These are phyloP conservation scores for Dynastes hyllus DNA, from an alignment of 2,888 invertebrate species.

Conservation along the genomic window DNA sequence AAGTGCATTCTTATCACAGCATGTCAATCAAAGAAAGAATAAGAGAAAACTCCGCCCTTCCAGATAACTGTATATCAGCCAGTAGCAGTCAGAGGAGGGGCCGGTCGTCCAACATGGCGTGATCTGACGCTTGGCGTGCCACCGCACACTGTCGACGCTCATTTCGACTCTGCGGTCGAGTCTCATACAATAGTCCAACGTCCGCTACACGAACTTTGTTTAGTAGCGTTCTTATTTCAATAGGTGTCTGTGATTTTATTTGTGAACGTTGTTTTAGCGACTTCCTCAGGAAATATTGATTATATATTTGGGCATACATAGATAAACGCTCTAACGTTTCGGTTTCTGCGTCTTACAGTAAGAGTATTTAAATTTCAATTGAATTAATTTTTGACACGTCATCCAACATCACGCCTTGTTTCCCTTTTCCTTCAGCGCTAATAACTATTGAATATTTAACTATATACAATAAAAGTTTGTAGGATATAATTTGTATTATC, in stretches of 20 bases:
- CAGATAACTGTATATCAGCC: slow-evolving; percentile 58
- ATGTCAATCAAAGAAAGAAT: slow-evolving; percentile 67
- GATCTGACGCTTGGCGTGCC: slow-evolving; percentile 59
- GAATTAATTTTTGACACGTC: neutral
- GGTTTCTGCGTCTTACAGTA: neutral
- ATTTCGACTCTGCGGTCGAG: neutral
- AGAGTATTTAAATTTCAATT: neutral
- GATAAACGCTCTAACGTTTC: neutral
- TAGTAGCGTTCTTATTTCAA: neutral
- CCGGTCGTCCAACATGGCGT: slow-evolving; percentile 68
- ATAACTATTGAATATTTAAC: too few relatives aligned
- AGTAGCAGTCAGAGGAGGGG: slow-evolving; percentile 63
- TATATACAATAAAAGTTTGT: too few relatives aligned
- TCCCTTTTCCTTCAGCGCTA: too few relatives aligned
- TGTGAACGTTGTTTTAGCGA: neutral
- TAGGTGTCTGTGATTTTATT: neutral
- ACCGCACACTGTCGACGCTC: slow-evolving; percentile 3
- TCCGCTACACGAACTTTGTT: neutral
- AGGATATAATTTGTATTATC: too few relatives aligned
- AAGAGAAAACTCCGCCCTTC: slow-evolving; percentile 58
- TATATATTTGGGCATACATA: neutral
- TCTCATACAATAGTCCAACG: neutral
- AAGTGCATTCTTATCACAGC: slow-evolving; percentile 63
- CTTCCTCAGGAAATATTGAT: neutral
- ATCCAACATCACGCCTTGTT: too few relatives aligned